These are phyloP conservation scores for Solenodon paradoxus DNA, from an alignment of 2,113 vertebrate genomes.

Conservation along the genomic window DNA sequence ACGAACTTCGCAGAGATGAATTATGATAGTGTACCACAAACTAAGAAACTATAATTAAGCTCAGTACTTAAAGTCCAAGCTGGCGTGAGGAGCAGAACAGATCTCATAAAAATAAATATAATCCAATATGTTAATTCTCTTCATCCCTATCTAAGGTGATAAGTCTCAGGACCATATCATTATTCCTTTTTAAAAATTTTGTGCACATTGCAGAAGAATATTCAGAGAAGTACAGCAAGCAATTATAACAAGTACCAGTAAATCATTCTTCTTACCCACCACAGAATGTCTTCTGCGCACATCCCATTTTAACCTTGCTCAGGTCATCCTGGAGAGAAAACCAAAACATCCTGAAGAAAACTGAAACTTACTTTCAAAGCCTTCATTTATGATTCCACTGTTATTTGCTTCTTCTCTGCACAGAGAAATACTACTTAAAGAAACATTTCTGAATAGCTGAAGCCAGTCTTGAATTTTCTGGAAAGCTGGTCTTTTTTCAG, in stretches of 20 bases:
- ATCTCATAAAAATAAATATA: not conserved
- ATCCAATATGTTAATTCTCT: not conserved
- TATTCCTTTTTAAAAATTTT: not conserved
- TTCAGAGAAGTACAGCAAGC: not conserved
- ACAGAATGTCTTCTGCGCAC: not conserved
- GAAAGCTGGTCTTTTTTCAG: conserved; percentile 79
- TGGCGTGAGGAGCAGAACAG: not conserved
- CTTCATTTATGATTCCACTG: conserved; percentile 75
- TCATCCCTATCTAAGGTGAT: not conserved
- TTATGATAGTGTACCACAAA: not conserved
- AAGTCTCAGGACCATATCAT: not conserved
- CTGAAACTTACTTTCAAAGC: conserved; percentile 79
- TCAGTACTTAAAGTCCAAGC: not conserved
- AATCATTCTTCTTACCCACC: not conserved
- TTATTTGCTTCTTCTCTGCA: not conserved
- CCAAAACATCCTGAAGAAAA: not conserved
- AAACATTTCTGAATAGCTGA: conserved; percentile 75
- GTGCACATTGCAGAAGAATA: not conserved
- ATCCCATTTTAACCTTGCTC: not conserved
- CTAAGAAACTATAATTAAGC: not conserved
- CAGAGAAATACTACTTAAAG: conserved; percentile 42
- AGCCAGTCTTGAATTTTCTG: conserved; percentile 76
- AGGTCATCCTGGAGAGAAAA: not conserved
- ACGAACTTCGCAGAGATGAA: not conserved
- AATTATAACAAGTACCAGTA: not conserved